phyloP scores from a whole-genome alignment of 1,140 invertebrate genomes.

The Drusus annulatus region DNA sequence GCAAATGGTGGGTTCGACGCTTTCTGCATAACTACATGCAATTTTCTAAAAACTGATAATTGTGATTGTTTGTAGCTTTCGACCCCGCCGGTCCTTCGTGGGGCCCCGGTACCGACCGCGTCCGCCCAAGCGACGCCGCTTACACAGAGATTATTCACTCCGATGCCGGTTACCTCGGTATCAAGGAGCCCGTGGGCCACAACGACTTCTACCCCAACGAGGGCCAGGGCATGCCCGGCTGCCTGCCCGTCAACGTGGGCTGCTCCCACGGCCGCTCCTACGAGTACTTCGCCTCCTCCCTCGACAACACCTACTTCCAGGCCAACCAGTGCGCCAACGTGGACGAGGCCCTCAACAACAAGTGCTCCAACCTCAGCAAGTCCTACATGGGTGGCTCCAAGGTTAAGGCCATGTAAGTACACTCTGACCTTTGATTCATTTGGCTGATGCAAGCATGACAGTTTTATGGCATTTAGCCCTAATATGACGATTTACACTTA shows the following conservation, averaged over 20 bases:
- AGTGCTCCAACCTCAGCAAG: constrained; percentile 60
- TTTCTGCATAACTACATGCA: too few species aligned
- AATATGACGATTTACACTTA: too few species aligned
- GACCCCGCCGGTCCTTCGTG: constrained; percentile 69
- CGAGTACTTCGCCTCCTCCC: constrained; percentile 69
- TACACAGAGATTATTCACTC: constrained; percentile 80
- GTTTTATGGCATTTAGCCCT: too few species aligned
- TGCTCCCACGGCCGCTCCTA: constrained; percentile 70
- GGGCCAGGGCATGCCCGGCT: constrained; percentile 74
- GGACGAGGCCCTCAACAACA: constrained; percentile 59
- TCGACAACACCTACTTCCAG: constrained; percentile 59
- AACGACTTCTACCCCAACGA: constrained; percentile 78
- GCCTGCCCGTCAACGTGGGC: constrained; percentile 62
- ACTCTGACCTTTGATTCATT: too few species aligned
- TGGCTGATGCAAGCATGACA: too few species aligned
- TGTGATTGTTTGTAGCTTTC: constrained; percentile 61
- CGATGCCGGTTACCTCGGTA: constrained; percentile 73
- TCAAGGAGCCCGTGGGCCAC: constrained; percentile 70
- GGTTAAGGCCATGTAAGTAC: constrained; percentile 48
- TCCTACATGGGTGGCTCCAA: constrained; percentile 63
- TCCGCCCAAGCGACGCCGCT: constrained; percentile 70
- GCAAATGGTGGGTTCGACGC: too few species aligned
- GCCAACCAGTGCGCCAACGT: constrained; percentile 63
- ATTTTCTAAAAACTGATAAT: neutral
- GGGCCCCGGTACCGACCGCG: constrained; percentile 57